Evolutionary conservation across 2,113 vertebrate genomes (phyloP).

Genomic region (Phylloscopus trochilus): DNA sequence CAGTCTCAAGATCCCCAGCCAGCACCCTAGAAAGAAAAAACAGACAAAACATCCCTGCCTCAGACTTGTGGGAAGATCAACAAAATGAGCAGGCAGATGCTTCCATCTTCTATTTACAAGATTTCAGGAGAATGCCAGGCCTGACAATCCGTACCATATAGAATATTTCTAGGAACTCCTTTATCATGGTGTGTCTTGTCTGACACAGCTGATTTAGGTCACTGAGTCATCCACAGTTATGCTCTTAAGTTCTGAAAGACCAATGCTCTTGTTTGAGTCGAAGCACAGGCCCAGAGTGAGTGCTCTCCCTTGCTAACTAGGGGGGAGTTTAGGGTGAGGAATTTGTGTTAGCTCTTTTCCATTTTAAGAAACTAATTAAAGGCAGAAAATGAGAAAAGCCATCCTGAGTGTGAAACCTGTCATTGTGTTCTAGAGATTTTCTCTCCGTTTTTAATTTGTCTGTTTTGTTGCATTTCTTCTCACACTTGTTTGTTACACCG

Average conservation of each 20-base stretch:
- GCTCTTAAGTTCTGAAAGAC: neutral
- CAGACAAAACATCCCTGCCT: neutral
- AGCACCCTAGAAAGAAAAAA: neutral
- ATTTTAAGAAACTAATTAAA: neutral
- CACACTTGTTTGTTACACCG: neutral
- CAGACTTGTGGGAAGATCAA: neutral
- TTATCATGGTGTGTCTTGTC: neutral
- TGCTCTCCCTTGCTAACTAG: neutral
- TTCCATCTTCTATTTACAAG: neutral
- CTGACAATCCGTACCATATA: neutral
- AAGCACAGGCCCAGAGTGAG: neutral
- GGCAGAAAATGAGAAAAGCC: neutral
- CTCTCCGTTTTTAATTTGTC: neutral
- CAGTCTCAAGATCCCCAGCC: neutral
- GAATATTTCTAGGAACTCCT: neutral
- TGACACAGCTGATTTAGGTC: neutral
- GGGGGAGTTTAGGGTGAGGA: neutral
- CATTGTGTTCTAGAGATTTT: neutral
- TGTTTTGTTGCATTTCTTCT: neutral
- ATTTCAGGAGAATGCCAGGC: neutral
- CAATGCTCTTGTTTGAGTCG: neutral
- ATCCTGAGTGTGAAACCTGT: neutral
- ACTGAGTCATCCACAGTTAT: neutral
- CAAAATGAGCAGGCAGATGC: fast-evolving
- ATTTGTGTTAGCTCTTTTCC: neutral